A percentile compares a stretch with the other conserved stretches of the same genome.
These are phyloP conservation scores for Zeugodacus cucurbitae DNA, from an alignment of 1,140 invertebrate genomes.

Conservation along the genomic window DNA sequence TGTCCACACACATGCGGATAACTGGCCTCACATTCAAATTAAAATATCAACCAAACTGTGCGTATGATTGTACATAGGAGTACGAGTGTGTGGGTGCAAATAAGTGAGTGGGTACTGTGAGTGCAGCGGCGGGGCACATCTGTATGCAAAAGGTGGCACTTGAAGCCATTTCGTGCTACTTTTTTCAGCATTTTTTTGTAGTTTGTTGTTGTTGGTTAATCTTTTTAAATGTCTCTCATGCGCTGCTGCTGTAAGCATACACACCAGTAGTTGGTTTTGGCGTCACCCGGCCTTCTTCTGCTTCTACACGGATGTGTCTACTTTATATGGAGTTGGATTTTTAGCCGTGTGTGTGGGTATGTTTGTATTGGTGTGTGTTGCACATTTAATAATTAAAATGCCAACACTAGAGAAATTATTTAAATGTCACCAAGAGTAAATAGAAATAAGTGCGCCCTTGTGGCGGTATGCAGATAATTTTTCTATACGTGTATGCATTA, in stretches of 20 bases:
- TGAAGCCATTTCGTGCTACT: conserved; percentile 23
- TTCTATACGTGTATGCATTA: neutral
- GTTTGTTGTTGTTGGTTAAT: neutral
- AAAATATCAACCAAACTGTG: conserved; percentile 17
- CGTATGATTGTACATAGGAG: neutral
- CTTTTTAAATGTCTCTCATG: neutral
- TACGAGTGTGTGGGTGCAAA: neutral
- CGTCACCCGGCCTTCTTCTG: neutral
- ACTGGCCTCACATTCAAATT: conserved; percentile 4
- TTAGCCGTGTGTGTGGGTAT: neutral
- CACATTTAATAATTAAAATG: conserved; percentile 65
- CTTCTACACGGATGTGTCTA: neutral
- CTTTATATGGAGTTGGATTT: neutral
- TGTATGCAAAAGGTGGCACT: neutral
- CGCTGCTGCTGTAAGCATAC: neutral
- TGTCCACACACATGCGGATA: conserved; percentile 10
- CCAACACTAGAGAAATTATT: conserved; percentile 61
- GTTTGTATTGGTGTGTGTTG: neutral
- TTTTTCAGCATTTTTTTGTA: neutral
- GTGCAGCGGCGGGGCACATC: neutral
- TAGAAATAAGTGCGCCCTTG: neutral
- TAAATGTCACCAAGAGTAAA: conserved; percentile 57
- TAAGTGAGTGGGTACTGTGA: neutral
- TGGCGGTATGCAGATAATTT: neutral
- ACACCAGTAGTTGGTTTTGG: neutral